Conservation (phyloP, 2,113 vertebrate species). For the pig (Sus scrofa) region T2T-Sscrofa CM000817.6:122153001-122153500, state of each 20-base stretch:
- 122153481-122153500: background rate
- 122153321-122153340: background rate
- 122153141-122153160: background rate
- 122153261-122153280: background rate
- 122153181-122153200: background rate
- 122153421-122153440: background rate
- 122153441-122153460: background rate
- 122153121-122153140: background rate
- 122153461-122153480: background rate
- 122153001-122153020: background rate
- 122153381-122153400: background rate
- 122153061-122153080: background rate
- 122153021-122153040: background rate
- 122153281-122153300: background rate
- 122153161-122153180: background rate
- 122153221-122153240: background rate
- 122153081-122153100: background rate
- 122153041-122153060: background rate
- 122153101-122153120: conserved; percentile 11
- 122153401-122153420: background rate
- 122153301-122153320: background rate
- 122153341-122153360: background rate
- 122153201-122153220: background rate
- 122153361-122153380: background rate
- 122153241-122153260: background rate